Conservation (phyloP, 23 tunicate species). For the Styela clava region DNA sequence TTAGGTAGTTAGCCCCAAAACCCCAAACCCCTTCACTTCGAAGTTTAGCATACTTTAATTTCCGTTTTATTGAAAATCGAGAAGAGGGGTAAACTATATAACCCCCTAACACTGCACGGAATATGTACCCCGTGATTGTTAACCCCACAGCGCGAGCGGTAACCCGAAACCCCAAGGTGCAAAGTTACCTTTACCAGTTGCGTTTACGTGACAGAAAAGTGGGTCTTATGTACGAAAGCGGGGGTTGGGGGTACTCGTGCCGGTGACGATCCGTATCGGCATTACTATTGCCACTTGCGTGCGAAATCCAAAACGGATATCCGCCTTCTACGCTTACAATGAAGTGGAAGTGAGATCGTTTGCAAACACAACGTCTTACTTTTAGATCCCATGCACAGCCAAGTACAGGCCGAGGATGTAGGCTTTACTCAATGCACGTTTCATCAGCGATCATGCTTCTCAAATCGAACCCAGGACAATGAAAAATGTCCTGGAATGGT, state of each 20-base stretch:
- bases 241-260: conserved; percentile 25
- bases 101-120: neutral
- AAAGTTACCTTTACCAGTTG: neutral
- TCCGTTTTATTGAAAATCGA: neutral
- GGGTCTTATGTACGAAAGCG: neutral
- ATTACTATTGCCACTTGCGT: conserved; percentile 26
- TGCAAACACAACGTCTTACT: conserved; percentile 19
- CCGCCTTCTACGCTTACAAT: conserved; percentile 24
- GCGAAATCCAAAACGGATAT: conserved; percentile 37
- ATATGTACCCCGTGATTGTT: neutral
- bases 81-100: neutral
- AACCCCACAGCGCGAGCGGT: neutral
- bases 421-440: no score
- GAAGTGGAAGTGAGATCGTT: conserved; percentile 21
- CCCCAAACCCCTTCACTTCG: neutral
- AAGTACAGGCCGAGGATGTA: no score
- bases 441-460: no score
- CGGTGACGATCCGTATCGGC: conserved; percentile 21
- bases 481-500: neutral
- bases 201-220: neutral
- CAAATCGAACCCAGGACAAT: neutral
- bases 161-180: neutral
- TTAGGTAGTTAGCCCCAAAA: neutral
- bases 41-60: neutral
- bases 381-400: no score